A percentile compares a stretch with the other conserved stretches of the same genome.
Evolutionary conservation across 2,113 vertebrate genomes (phyloP).

Genomic region (Larimichthys polyactis): DNA sequence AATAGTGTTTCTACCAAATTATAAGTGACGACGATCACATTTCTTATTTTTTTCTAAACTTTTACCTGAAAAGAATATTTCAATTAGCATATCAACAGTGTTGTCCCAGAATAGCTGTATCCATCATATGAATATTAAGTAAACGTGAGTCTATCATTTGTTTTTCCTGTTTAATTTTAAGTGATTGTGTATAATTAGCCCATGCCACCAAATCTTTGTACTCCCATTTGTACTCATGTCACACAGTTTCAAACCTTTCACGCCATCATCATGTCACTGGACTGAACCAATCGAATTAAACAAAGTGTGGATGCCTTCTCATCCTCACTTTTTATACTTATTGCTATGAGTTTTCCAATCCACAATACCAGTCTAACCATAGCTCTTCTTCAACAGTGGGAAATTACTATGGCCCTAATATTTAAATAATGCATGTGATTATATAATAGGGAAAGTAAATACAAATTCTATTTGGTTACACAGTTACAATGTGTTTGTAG

Average conservation of each 20-base stretch:
- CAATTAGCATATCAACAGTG: not conserved
- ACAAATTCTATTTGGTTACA: not conserved
- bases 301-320: not conserved
- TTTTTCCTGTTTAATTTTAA: not conserved
- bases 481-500: not conserved
- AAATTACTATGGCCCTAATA: not conserved
- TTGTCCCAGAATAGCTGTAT: not conserved
- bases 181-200: not conserved
- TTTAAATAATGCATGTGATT: constrained; percentile 25
- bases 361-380: not conserved
- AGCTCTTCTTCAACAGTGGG: not conserved
- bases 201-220: not conserved
- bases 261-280: not conserved
- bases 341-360: not conserved
- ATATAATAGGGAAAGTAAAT: not conserved
- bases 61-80: constrained; percentile 1
- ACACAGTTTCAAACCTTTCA: not conserved
- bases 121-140: not conserved
- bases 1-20: not conserved
- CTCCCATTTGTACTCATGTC: not conserved
- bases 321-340: not conserved
- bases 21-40: not conserved
- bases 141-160: not conserved
- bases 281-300: not conserved
- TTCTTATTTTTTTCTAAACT: not conserved